Percentiles rank a stretch among this genome's conserved stretches.
Conservation (phyloP, 2,797 vertebrate genomes). For the Avahi laniger region DNA sequence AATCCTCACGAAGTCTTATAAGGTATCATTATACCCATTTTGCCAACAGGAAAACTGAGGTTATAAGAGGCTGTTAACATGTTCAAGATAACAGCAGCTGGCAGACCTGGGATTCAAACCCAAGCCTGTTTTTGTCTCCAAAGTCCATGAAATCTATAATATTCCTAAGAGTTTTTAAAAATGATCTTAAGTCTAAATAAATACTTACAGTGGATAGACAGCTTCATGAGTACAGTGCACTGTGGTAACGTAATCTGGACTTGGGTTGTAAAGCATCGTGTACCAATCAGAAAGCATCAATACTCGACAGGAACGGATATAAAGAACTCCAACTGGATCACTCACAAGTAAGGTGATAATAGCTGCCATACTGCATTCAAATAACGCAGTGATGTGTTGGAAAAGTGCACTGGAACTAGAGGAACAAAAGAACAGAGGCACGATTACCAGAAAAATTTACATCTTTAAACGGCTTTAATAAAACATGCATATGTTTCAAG, state of each 20-base stretch:
- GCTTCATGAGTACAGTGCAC: constrained; percentile 98
- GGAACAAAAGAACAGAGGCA: background rate
- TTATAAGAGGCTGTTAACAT: background rate
- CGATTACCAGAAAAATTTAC: background rate
- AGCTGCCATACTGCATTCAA: constrained; percentile 92
- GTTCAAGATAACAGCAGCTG: background rate
- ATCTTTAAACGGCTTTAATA: background rate
- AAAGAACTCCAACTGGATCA: constrained; percentile 90
- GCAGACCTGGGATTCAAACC: background rate
- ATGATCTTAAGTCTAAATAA: background rate
- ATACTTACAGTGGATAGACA: constrained; percentile 94
- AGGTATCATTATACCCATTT: background rate
- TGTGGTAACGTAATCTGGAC: constrained; percentile 95
- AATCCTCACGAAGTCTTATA: background rate
- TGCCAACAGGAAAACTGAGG: background rate
- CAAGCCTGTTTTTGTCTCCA: background rate
- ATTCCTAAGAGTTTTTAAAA: background rate
- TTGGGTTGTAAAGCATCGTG: constrained; percentile 99
- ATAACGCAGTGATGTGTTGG: constrained; percentile 93
- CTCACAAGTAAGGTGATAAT: constrained; percentile 92
- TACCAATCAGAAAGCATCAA: constrained; percentile 99
- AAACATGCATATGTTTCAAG: background rate
- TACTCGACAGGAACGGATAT: constrained; percentile 93
- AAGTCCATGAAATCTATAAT: background rate
- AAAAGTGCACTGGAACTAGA: constrained; percentile 94